A percentile compares a stretch with the other conserved stretches of the same genome.
These are phyloP conservation scores for Hemicrepidius hirtus DNA, from an alignment of 2,888 invertebrate species.

Conservation along the genomic window DNA sequence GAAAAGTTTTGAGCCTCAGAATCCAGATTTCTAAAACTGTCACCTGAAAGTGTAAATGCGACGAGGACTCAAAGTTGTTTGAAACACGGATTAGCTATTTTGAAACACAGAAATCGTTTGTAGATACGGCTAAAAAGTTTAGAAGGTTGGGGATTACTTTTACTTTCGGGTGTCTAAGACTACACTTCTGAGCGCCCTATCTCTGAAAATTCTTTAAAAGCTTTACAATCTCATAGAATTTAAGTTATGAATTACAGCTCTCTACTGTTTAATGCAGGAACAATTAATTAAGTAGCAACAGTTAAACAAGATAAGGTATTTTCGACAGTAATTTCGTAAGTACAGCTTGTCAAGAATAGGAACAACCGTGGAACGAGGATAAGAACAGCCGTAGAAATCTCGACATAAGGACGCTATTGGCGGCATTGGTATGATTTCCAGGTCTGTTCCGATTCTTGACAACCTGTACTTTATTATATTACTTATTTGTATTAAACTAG, in stretches of 20 bases:
- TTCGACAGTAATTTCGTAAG: too few species aligned
- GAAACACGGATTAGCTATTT: slow-evolving; percentile 62
- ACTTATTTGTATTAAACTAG: too few species aligned
- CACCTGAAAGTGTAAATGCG: slow-evolving; percentile 58
- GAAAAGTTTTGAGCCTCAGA: slow-evolving; percentile 51
- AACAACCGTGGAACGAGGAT: too few species aligned
- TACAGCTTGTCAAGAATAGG: too few species aligned
- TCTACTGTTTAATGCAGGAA: neutral
- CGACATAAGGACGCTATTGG: too few species aligned
- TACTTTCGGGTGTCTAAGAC: slow-evolving; percentile 51
- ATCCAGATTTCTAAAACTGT: slow-evolving; percentile 56
- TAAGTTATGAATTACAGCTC: neutral
- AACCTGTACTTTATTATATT: too few species aligned
- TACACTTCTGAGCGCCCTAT: slow-evolving; percentile 32
- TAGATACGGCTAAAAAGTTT: slow-evolving; percentile 57
- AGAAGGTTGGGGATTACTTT: slow-evolving; percentile 57
- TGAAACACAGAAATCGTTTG: slow-evolving; percentile 61
- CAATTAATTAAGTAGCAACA: neutral
- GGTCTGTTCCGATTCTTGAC: too few species aligned
- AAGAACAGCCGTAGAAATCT: too few species aligned
- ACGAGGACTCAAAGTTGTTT: slow-evolving; percentile 56
- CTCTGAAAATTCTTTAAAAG: slow-evolving; percentile 48
- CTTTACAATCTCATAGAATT: slow-evolving; percentile 40
- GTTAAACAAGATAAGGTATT: neutral
- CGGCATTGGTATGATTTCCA: too few species aligned